These are phyloP conservation scores for Tretioscincus oriximinensis DNA, from an alignment of 2,113 vertebrate genomes.

Conservation along the genomic window DNA sequence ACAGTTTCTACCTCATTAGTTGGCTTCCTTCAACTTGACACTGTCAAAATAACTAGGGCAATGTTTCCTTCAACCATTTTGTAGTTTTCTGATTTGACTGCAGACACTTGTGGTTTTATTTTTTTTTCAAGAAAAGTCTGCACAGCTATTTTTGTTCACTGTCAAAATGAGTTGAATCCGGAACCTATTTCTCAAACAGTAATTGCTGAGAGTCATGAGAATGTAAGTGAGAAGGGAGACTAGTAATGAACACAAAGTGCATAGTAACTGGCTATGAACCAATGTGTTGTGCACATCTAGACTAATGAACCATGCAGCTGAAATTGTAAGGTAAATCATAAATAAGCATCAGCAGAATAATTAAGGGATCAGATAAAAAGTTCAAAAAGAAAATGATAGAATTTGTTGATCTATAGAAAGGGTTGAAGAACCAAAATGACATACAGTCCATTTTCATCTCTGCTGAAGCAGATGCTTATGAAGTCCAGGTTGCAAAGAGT, in stretches of 20 bases:
- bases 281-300: background rate
- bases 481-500: too few species aligned
- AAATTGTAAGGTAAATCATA: background rate
- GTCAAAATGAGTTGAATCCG: constrained; percentile 8
- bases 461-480: too few species aligned
- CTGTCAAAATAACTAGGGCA: constrained; percentile 46
- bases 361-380: too few species aligned
- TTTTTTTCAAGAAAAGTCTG: background rate
- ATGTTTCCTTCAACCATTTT: constrained; percentile 12
- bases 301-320: background rate
- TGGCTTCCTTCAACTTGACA: constrained; percentile 1
- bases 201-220: background rate
- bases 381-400: too few species aligned
- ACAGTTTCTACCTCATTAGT: constrained; percentile 42
- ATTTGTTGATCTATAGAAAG: too few species aligned
- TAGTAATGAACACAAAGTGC: background rate
- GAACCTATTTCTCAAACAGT: background rate
- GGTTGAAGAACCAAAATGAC: too few species aligned
- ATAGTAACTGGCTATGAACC: too few species aligned
- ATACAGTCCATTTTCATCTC: too few species aligned
- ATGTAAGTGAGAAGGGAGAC: background rate
- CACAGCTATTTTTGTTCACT: constrained; percentile 18
- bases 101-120: background rate
- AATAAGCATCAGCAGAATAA: background rate
- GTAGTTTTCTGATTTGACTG: background rate